These are phyloP conservation scores for Rhynchophorus ferrugineus DNA, from an alignment of 1,140 invertebrate species.

Conservation along the genomic window DNA sequence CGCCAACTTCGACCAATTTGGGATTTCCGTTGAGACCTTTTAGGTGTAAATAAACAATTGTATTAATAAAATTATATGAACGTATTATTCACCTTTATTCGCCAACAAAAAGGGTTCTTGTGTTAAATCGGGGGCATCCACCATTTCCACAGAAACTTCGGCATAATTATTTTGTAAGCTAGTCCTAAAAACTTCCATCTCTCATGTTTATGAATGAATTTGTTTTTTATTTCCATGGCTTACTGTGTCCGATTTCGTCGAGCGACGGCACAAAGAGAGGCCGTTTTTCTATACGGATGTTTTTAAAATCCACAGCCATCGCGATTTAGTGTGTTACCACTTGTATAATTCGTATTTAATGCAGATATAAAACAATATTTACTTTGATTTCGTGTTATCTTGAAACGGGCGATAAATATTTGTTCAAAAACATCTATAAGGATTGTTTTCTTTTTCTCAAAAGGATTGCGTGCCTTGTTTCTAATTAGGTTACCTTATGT, in stretches of 20 bases:
- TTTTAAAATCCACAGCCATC: slow-evolving; percentile 42
- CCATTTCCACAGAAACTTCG: slow-evolving; percentile 60
- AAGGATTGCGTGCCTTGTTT: no score
- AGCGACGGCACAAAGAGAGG: slow-evolving; percentile 46
- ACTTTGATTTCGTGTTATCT: no score
- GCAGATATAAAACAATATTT: no score
- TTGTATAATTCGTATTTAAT: no score
- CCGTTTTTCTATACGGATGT: slow-evolving; percentile 44
- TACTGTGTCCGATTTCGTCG: slow-evolving; percentile 53
- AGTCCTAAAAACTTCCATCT: slow-evolving; percentile 68
- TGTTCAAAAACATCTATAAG: no score
- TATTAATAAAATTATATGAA: not conserved
- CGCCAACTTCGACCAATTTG: slow-evolving; percentile 75
- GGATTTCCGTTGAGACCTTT: slow-evolving; percentile 64
- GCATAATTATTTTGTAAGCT: slow-evolving; percentile 65
- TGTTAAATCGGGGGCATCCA: slow-evolving; percentile 78
- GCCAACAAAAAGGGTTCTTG: slow-evolving; percentile 69
- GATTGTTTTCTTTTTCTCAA: no score
- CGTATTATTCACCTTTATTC: slow-evolving; percentile 52
- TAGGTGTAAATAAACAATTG: slow-evolving; percentile 2
- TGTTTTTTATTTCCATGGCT: slow-evolving; percentile 15
- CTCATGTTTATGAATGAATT: slow-evolving; percentile 26
- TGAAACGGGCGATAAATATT: no score
- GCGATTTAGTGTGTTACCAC: no score
- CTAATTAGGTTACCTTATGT: no score